phyloP scores from a whole-genome alignment of 2,113 vertebrate species.

The Dromas ardeola region DNA sequence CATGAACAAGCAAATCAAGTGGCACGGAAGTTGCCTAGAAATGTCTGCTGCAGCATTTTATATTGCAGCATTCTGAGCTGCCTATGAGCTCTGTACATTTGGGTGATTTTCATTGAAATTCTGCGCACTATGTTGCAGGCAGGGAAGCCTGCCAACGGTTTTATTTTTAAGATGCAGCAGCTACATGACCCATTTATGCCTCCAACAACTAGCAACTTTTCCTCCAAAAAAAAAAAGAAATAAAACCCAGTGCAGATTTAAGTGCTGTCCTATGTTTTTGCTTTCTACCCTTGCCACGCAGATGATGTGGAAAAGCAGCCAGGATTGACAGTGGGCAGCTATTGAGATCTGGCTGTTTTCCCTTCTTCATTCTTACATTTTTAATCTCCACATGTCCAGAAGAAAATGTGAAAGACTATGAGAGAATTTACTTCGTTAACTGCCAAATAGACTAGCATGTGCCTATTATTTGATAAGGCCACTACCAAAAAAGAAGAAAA shows the following conservation, averaged over 20 bases:
- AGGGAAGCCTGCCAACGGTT: constrained; percentile 58
- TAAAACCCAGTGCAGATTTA: background rate
- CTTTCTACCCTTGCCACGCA: background rate
- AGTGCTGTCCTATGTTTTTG: constrained; percentile 2
- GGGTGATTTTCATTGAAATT: constrained; percentile 60
- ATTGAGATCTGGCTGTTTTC: background rate
- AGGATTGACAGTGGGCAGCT: background rate
- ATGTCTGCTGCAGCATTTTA: background rate
- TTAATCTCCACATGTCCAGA: background rate
- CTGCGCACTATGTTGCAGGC: background rate
- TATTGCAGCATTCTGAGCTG: constrained; percentile 8
- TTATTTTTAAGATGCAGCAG: constrained; percentile 62
- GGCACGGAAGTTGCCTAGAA: background rate
- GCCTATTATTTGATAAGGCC: background rate
- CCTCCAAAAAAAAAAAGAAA: background rate
- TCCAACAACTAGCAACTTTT: constrained; percentile 22
- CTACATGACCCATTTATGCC: constrained; percentile 68
- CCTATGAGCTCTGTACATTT: constrained; percentile 26
- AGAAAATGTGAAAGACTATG: background rate
- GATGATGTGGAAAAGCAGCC: background rate
- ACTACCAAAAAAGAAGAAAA: background rate
- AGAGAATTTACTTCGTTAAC: background rate
- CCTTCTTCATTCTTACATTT: background rate
- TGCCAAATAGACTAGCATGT: background rate
- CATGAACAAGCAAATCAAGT: constrained; percentile 19